Percentiles rank a stretch among this genome's conserved stretches.
Conservation (phyloP, 1,140 invertebrate species). For the Drosophila lacteicornis region DNA sequence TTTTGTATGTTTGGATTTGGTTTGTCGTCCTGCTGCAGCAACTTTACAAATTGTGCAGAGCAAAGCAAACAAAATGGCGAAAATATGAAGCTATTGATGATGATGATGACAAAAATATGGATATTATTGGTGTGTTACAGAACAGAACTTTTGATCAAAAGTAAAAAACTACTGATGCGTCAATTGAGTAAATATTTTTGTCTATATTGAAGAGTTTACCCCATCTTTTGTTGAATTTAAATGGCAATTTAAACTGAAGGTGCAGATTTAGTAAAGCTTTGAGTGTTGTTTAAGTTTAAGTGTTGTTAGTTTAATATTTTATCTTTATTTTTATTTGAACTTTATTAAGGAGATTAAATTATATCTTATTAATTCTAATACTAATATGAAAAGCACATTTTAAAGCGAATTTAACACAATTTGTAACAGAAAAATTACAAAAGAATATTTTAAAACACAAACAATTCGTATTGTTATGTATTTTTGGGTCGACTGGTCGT, state of each 20-base stretch:
- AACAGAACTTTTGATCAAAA: constrained; percentile 8
- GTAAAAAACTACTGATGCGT: constrained; percentile 13
- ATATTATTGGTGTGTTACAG: constrained; percentile 9
- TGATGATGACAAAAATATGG: constrained; percentile 61
- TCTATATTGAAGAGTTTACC: background rate
- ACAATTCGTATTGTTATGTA: too few species aligned
- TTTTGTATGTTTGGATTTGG: constrained; percentile 39
- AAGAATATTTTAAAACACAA: too few species aligned
- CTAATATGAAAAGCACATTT: too few species aligned
- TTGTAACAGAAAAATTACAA: too few species aligned
- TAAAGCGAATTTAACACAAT: too few species aligned
- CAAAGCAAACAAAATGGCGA: constrained; percentile 66
- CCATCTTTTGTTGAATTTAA: background rate
- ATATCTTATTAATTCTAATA: too few species aligned
- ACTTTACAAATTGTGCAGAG: constrained; percentile 74
- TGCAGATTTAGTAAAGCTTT: background rate
- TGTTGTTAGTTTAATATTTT: too few species aligned
- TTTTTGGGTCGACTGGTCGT: too few species aligned
- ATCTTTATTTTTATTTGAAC: too few species aligned
- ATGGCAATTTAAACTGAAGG: background rate
- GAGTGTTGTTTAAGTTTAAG: too few species aligned
- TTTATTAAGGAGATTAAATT: too few species aligned
- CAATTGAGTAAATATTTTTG: constrained; percentile 8
- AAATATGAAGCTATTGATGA: constrained; percentile 61
- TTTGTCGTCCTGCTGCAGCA: constrained; percentile 58